Conservation (phyloP, 2,888 invertebrate genomes). For the Mythimna albipuncta region DNA sequence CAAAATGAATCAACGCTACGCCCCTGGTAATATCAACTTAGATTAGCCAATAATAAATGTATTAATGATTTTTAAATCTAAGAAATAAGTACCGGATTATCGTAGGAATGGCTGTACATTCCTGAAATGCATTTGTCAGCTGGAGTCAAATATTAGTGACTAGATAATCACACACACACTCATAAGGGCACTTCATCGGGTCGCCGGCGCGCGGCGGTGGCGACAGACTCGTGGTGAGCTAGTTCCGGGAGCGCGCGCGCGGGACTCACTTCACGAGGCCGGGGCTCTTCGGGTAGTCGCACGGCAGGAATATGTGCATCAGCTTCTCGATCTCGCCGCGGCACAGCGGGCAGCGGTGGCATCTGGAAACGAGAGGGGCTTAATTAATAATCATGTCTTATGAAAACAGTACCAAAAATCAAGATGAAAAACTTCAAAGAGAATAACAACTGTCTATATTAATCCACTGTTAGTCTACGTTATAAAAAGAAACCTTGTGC, state of each 20-base stretch:
- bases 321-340: constrained; percentile 93
- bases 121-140: constrained; percentile 68
- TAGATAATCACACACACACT: constrained; percentile 85
- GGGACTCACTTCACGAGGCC: constrained; percentile 82
- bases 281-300: constrained; percentile 86
- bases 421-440: no score
- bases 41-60: constrained; percentile 57
- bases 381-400: background rate
- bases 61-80: constrained; percentile 50
- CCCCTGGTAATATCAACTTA: constrained; percentile 44
- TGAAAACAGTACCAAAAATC: no score
- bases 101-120: constrained; percentile 59
- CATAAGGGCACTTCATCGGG: constrained; percentile 40
- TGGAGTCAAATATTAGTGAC: constrained; percentile 77
- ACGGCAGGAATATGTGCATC: constrained; percentile 93
- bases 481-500: no score
- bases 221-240: constrained; percentile 59
- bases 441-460: background rate
- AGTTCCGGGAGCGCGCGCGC: constrained; percentile 62
- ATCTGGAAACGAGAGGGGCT: constrained; percentile 83
- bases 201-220: constrained; percentile 31
- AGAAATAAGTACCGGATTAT: constrained; percentile 67
- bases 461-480: no score
- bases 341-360: constrained; percentile 94
- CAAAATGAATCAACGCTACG: no score